Evolutionary conservation across 2,888 invertebrate genomes (phyloP), one percentile per base, ranked within the genome.

Genomic region (Molanna angustata): DNA sequence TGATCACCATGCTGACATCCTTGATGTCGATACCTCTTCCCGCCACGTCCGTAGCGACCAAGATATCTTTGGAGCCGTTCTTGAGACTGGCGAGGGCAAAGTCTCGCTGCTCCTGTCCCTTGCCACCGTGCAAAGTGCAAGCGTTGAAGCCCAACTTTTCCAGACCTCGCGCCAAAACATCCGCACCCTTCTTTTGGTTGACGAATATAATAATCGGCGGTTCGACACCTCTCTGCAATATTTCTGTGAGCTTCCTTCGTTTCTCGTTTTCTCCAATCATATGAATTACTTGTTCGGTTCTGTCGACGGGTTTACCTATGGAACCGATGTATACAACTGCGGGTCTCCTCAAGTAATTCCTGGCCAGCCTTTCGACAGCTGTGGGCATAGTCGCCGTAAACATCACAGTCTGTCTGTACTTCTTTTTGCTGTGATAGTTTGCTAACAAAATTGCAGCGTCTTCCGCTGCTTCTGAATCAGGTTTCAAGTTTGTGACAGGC

Each of bases 21-120:
- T 99, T 98, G 68, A 99, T 98, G 68, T 99, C 99, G 62, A 99
- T 99, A 92, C 99, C 99, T 82, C 99, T 90, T 62, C 99, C 99
- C 61, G 99, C 99, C 1, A 99, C 99, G 72, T 99, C 98, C 0
- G 99, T 99, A 1, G 99, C 99, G 33, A 99, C 99, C 62, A 99
- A 76, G 66, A 99, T 99, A 68, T 99, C 97, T 70, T 98, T 98
- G 1, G 90, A 83, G 3, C 98, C 98, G 48, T 88, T 86, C 70
- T 99, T 99, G 58, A 99, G 86, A 70, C 94, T 90, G 4, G 95
- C 93, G 67, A 99, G 76, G 11, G 99, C 99, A 68, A 94, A 98
- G 72, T 99, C 99, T 82, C 99, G 85, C 73, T 97, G 97, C 69
- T 99, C 98, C 71, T 99, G 99, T 0, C 98, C 98, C 81, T 99